A percentile compares a stretch with the other conserved stretches of the same genome.
These are phyloP conservation scores for Eupithecia pulchellata DNA, from an alignment of 2,888 invertebrate genomes.

Conservation along the genomic window DNA sequence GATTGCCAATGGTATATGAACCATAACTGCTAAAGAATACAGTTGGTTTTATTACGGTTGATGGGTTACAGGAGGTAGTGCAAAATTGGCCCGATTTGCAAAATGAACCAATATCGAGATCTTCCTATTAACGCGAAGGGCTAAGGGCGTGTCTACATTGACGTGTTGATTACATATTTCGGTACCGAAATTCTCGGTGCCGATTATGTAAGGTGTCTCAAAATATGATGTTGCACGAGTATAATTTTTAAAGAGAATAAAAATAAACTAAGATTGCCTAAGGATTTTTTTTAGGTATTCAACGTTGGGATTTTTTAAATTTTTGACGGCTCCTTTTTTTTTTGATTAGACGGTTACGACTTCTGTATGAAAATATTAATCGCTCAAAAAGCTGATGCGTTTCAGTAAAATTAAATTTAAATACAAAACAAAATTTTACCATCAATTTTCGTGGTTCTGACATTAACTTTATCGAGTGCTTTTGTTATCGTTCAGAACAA, in stretches of 20 bases:
- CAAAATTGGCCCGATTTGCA: constrained; percentile 59
- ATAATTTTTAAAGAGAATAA: not conserved
- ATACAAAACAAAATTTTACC: no score
- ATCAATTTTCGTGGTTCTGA: no score
- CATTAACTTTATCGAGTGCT: no score
- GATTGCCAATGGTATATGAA: not conserved
- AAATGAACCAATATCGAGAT: constrained; percentile 74
- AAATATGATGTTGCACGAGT: not conserved
- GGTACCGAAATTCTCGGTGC: constrained; percentile 68
- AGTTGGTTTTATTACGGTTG: constrained; percentile 39
- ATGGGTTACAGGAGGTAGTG: constrained; percentile 28
- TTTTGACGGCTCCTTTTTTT: no score
- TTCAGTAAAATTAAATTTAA: no score
- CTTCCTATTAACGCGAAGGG: constrained; percentile 76
- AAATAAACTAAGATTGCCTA: not conserved
- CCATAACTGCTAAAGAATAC: constrained; percentile 36
- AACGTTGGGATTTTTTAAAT: not conserved
- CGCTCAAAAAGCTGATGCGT: no score
- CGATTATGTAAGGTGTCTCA: constrained; percentile 53
- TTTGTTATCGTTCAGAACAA: not conserved
- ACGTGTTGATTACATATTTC: constrained; percentile 80
- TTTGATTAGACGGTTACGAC: no score
- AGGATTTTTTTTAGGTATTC: not conserved
- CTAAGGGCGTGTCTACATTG: constrained; percentile 74
- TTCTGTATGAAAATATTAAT: no score